Conservation (phyloP, 2,888 invertebrate genomes). For the Cataglyphis livida region DNA sequence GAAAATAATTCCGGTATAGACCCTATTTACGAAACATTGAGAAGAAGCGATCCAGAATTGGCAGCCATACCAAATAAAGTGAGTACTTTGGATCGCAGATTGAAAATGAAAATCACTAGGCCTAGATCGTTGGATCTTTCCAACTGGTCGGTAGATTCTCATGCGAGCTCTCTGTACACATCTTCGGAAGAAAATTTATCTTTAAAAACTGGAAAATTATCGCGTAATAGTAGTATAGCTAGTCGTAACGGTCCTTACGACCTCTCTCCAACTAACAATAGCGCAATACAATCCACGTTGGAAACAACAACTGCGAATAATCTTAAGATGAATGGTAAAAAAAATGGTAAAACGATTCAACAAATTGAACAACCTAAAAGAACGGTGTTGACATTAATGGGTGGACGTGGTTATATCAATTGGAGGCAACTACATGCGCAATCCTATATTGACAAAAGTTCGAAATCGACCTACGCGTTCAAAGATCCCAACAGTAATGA, state of each 20-base stretch:
- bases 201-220: slow-evolving; percentile 88
- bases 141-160: slow-evolving; percentile 95
- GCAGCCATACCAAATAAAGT: slow-evolving; percentile 94
- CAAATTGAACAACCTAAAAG: slow-evolving; percentile 87
- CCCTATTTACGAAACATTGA: slow-evolving; percentile 91
- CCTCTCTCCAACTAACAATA: slow-evolving; percentile 72
- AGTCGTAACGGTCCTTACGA: slow-evolving; percentile 88
- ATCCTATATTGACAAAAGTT: slow-evolving; percentile 86
- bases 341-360: slow-evolving; percentile 81
- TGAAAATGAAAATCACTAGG: slow-evolving; percentile 93
- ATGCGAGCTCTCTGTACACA: slow-evolving; percentile 92
- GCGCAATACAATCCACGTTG: slow-evolving; percentile 80
- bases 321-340: slow-evolving; percentile 78
- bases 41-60: slow-evolving; percentile 94
- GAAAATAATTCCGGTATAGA: slow-evolving; percentile 91
- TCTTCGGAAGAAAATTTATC: slow-evolving; percentile 95
- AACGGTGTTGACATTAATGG: slow-evolving; percentile 94
- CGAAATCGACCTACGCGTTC: slow-evolving; percentile 81
- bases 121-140: slow-evolving; percentile 94
- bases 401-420: slow-evolving; percentile 95
- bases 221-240: slow-evolving; percentile 92
- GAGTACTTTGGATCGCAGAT: slow-evolving; percentile 92
- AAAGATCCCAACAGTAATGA: slow-evolving; percentile 93
- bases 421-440: slow-evolving; percentile 89
- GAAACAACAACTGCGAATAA: slow-evolving; percentile 71